Evolutionary conservation across 2,797 vertebrate genomes (phyloP).

Genomic region (Odontamblyopus rebecca): DNA sequence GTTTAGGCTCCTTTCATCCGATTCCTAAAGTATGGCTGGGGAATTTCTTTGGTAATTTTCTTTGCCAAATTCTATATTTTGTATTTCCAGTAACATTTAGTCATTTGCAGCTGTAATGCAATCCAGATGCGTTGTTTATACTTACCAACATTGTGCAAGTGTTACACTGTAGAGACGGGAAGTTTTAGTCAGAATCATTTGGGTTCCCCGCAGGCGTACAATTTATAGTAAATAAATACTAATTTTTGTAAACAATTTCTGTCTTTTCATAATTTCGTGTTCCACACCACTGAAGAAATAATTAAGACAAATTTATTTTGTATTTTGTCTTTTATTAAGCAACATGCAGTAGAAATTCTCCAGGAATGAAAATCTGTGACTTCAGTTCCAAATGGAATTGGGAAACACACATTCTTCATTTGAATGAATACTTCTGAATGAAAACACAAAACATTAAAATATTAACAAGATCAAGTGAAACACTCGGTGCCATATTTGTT

Average conservation of each 20-base stretch:
- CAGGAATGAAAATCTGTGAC: slow-evolving; percentile 23
- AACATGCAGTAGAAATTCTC: slow-evolving; percentile 5
- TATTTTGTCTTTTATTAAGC: slow-evolving; percentile 1
- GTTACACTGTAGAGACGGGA: slow-evolving; percentile 34
- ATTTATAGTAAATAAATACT: slow-evolving; percentile 70
- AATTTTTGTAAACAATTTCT: slow-evolving; percentile 61
- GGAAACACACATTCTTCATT: slow-evolving; percentile 25
- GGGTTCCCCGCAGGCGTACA: slow-evolving; percentile 47
- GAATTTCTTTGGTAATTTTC: slow-evolving; percentile 23
- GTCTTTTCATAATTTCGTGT: slow-evolving; percentile 17
- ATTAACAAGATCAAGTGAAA: slow-evolving; percentile 17
- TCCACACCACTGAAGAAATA: slow-evolving; percentile 7
- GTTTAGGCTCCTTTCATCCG: not conserved
- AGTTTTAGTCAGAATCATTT: slow-evolving; percentile 35
- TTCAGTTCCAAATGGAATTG: slow-evolving; percentile 55
- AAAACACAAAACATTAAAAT: slow-evolving; percentile 34
- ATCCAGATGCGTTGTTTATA: slow-evolving; percentile 14
- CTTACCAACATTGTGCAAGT: not conserved
- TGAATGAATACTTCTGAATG: slow-evolving; percentile 13
- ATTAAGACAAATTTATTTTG: slow-evolving; percentile 15
- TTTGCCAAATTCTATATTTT: slow-evolving; percentile 23
- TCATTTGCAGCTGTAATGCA: slow-evolving; percentile 21
- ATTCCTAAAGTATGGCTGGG: not conserved
- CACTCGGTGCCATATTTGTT: slow-evolving; percentile 30
- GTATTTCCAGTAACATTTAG: not conserved